A percentile compares a stretch with the other conserved stretches of the same genome.
Evolutionary conservation across 2,797 vertebrate species (phyloP).

Genomic region (Enteromius thamalakanensis): DNA sequence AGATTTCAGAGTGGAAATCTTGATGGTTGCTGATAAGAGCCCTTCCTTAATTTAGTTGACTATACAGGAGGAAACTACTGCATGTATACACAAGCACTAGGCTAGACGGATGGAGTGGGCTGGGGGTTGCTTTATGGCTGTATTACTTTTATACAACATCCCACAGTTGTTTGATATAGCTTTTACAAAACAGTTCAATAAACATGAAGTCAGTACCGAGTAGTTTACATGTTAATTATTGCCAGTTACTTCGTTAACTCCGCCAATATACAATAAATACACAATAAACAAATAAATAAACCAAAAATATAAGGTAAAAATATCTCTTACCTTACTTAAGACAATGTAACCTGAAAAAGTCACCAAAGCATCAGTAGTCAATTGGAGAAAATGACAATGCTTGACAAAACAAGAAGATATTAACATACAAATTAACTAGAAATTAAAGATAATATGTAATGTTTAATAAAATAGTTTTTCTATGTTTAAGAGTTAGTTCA

Average conservation of each 20-base stretch:
- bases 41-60: conserved; percentile 58
- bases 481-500: no score
- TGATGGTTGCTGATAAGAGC: conserved; percentile 63
- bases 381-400: neutral
- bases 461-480: no score
- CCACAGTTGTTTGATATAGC: neutral
- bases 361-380: neutral
- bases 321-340: neutral
- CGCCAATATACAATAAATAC: neutral
- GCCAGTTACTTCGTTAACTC: neutral
- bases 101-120: conserved; percentile 17
- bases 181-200: conserved; percentile 24
- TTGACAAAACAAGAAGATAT: no score
- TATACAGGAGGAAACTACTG: conserved; percentile 51
- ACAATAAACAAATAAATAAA: no score
- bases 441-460: no score
- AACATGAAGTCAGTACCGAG: neutral
- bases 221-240: neutral
- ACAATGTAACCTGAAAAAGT: neutral
- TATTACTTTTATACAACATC: neutral
- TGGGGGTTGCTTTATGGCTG: neutral
- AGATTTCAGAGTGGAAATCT: conserved; percentile 61
- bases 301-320: no score
- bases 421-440: no score
- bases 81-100: conserved; percentile 32